Evolutionary conservation across 2,113 vertebrate species (phyloP).

Genomic region (Madoqua kirkii): DNA sequence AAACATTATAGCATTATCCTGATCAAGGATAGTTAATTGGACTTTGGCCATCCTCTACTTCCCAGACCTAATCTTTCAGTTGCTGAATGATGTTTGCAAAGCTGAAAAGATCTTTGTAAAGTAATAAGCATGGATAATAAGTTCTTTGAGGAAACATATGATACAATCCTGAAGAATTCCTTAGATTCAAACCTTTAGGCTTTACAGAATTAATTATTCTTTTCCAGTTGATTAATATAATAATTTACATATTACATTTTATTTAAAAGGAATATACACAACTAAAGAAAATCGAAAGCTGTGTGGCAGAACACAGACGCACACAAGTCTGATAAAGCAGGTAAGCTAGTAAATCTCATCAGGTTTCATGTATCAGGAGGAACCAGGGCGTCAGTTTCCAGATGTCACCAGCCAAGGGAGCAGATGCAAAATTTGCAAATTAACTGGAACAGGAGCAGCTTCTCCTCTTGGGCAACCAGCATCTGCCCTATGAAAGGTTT

Average conservation of each 20-base stretch:
- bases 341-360: neutral
- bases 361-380: neutral
- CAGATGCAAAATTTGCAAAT: neutral
- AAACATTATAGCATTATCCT: neutral
- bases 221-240: conserved; percentile 2
- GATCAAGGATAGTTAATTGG: neutral
- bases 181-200: neutral
- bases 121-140: neutral
- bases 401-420: neutral
- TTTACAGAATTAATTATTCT: neutral
- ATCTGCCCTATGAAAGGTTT: neutral
- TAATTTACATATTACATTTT: neutral
- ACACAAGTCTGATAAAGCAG: neutral
- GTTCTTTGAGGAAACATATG: neutral
- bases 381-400: neutral
- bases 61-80: neutral
- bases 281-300: neutral
- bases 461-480: neutral
- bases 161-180: neutral
- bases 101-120: neutral
- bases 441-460: neutral
- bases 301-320: neutral
- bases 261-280: neutral
- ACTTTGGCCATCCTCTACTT: neutral
- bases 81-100: neutral